Base-by-base conservation (phyloP, 2,888 invertebrate species). In the Erebia epiphron region DNA sequence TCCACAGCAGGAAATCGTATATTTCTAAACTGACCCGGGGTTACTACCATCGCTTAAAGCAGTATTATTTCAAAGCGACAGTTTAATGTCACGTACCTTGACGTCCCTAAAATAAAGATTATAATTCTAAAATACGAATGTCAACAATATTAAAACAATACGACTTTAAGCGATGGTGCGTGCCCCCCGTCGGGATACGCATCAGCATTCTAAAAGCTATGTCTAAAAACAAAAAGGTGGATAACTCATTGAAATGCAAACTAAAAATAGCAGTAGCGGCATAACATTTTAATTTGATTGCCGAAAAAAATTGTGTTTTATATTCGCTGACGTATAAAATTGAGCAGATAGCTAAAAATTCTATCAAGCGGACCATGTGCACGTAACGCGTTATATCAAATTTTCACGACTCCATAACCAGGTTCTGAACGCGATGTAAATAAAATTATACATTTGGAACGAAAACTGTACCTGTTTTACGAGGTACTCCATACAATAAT, bases 401-500 rank as follows among this genome's bases (percentile, higher is more conserved):
- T 67, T 69, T 71, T 73, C 68, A 65, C 71, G 62, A 64, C 67
- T 67, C 66, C 58, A 64, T 64, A 68, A 67, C 66, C 68, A 26
- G 35, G 50, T 69, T 69, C 64, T 41, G 60, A 57, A 49, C 16
- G 43, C 35, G 64, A 64, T 62, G 64, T 49, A 71, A 73, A 71
- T 73, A 69, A 68, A 67, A 67, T 57, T 73, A 61, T 71, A 64
- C 67, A 71, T 69, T 71, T 69, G 60, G 57, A 69, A 69, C 52
- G 65, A 61, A 73, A 71, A 69, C 69, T 66, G 71, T 56, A 67
- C 57, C 50, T 41, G 63, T 68, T 74, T 68, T 56, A 65, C 61
- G 63, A 67, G 78, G 78, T 73, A 76, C 79, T 74, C 75, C 76
- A 79, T 80, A 79, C 79, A 84, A 80, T 84, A 84, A 83, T 85